phyloP scores from a whole-genome alignment of 2,797 vertebrate species.

The Neomorphus geoffroyi region DNA sequence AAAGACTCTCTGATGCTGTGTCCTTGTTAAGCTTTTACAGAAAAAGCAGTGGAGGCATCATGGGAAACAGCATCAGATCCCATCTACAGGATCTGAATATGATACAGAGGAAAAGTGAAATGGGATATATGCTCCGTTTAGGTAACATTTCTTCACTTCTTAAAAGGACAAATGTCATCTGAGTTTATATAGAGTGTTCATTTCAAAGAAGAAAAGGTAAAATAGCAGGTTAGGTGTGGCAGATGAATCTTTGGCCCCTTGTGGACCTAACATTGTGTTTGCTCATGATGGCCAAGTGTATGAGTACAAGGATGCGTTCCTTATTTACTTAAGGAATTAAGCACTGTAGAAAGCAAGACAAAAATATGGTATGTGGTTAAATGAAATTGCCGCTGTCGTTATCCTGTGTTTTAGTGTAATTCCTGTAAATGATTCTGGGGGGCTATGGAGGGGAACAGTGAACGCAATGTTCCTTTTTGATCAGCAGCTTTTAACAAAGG shows the following conservation, averaged over 20 bases:
- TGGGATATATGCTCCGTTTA: constrained; percentile 49
- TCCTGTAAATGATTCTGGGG: constrained; percentile 52
- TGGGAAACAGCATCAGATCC: constrained; percentile 67
- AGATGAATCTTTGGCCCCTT: not conserved
- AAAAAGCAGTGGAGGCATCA: constrained; percentile 56
- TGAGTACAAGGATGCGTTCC: not conserved
- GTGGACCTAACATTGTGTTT: not conserved
- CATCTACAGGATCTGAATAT: constrained; percentile 57
- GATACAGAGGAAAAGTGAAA: constrained; percentile 65
- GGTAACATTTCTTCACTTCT: constrained; percentile 45
- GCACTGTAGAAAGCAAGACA: constrained; percentile 24
- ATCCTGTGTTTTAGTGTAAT: constrained; percentile 56
- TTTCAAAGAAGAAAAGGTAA: constrained; percentile 5
- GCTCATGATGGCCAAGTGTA: not conserved
- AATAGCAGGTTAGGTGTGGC: constrained; percentile 1
- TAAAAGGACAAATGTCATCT: constrained; percentile 38
- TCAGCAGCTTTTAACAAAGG: constrained; percentile 62
- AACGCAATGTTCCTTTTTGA: constrained; percentile 61
- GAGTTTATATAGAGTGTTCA: not conserved
- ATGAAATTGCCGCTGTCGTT: constrained; percentile 28
- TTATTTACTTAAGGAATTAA: constrained; percentile 35
- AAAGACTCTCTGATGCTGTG: constrained; percentile 73
- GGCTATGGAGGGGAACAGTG: constrained; percentile 27
- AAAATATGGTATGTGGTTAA: constrained; percentile 14
- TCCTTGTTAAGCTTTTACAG: constrained; percentile 69